Base-by-base conservation (phyloP, 2,113 vertebrate species). In the Stigmatopora argus region DNA sequence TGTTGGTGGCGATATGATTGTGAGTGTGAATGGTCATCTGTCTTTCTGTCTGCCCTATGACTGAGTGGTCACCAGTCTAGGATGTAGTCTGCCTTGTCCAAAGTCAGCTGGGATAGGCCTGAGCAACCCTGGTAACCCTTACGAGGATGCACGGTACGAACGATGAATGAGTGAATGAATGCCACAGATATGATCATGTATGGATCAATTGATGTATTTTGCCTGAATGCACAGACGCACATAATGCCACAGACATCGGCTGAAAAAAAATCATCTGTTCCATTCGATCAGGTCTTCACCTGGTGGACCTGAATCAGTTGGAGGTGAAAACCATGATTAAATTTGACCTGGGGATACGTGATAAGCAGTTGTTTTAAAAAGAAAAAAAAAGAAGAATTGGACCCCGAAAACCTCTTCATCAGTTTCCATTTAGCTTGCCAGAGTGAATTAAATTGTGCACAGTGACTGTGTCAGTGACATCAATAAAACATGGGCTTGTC, bases 291-390 rank as follows among this genome's bases (percentile, higher is more conserved):
- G 70, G 52, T 46, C 61, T 71, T 66, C 59, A 65, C 49, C 55
- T 17, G 21, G 26, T 67, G 62, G 66, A 70, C 44, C 70, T 67
- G 70, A 74, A 62, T 45, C n/a, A 70, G 46, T 15, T 45, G 11
- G 48, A 74, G 79, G 73, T 72, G 56, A 75, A 79, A 69, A 67
- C 67, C 35, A 41, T 64, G 55, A 70, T 77, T 73, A 66, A 71
- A 81, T 75, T 70, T 79, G 72, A 75, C 31, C 31, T 52, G 62
- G 53, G 45, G 18, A 34, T 45, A n/a, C 67, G 64, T 49, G 69
- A 80, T 53, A 15, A 72, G 69, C 59, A 51, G 77, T 55, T 75
- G 59, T 26, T 31, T 4, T 5, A 52, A 6, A 52, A 12, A 38
- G 13, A 53, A 60, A 18, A 34, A 55, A 26, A 14, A 55, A 26